Conservation (phyloP, 2,888 invertebrate species). For the Alitta virens region DNA sequence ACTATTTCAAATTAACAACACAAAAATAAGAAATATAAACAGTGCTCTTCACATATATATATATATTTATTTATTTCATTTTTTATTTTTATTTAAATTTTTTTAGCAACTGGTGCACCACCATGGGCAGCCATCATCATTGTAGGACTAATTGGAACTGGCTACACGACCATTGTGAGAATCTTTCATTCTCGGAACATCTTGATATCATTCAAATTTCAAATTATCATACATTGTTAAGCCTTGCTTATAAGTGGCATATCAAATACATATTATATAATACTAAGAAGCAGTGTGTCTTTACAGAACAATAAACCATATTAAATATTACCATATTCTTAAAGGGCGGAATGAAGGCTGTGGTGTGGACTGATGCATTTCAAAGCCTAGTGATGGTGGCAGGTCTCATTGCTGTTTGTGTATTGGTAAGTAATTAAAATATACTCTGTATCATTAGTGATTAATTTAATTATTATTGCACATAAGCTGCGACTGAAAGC, state of each 20-base stretch:
- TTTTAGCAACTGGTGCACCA: constrained; percentile 1
- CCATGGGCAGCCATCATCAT: neutral
- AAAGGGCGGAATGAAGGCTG: neutral
- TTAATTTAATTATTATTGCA: too few relatives aligned
- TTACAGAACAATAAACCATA: neutral
- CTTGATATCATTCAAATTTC: too few relatives aligned
- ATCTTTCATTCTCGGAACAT: too few relatives aligned
- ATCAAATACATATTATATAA: too few relatives aligned
- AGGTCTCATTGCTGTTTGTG: neutral
- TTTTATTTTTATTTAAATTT: neutral
- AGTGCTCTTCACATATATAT: neutral
- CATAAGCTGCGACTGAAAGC: too few relatives aligned
- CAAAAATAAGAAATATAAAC: too few relatives aligned
- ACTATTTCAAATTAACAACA: too few relatives aligned
- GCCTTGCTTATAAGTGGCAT: too few relatives aligned
- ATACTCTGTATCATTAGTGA: too few relatives aligned
- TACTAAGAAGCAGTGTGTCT: too few relatives aligned
- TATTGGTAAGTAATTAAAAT: neutral
- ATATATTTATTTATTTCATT: neutral
- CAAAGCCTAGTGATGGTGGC: neutral
- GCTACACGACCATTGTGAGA: constrained; percentile 2
- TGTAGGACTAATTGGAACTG: neutral
- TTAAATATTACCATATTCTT: neutral
- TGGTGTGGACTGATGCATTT: neutral
- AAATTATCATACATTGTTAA: too few relatives aligned